Conservation (phyloP, 2,888 invertebrate genomes). For the Polydesmus complanatus region DNA sequence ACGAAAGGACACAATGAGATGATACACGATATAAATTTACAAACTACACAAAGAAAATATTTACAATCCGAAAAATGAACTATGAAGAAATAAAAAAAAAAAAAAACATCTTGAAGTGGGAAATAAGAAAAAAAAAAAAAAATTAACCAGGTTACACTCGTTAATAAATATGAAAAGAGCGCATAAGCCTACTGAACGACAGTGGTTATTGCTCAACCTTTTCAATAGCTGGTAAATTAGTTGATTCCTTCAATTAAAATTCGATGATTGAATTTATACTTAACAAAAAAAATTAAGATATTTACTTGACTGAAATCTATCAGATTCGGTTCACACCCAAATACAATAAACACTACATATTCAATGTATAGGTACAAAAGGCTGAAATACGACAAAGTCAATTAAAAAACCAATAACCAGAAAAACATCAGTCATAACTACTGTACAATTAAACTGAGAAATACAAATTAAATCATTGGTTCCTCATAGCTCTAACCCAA, state of each 20-base stretch:
- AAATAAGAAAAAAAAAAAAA: constrained; percentile 5
- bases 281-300: background rate
- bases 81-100: constrained; percentile 9
- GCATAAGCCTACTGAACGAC: background rate
- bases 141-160: background rate
- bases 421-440: background rate
- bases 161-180: background rate
- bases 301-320: background rate
- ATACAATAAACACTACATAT: background rate
- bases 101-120: background rate
- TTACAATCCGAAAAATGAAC: constrained; percentile 12
- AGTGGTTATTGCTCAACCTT: background rate
- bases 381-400: background rate
- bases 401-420: background rate
- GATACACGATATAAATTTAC: constrained; percentile 14
- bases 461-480: background rate
- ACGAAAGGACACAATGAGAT: constrained; percentile 10
- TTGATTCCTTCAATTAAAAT: background rate
- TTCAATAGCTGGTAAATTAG: background rate
- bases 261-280: background rate
- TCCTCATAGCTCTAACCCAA: background rate
- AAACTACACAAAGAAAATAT: constrained; percentile 15
- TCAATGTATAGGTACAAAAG: background rate
- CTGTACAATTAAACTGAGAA: background rate
- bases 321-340: background rate